Evolutionary conservation across 2,797 vertebrate genomes (phyloP).

Genomic region (Orientallactaga sibirica): DNA sequence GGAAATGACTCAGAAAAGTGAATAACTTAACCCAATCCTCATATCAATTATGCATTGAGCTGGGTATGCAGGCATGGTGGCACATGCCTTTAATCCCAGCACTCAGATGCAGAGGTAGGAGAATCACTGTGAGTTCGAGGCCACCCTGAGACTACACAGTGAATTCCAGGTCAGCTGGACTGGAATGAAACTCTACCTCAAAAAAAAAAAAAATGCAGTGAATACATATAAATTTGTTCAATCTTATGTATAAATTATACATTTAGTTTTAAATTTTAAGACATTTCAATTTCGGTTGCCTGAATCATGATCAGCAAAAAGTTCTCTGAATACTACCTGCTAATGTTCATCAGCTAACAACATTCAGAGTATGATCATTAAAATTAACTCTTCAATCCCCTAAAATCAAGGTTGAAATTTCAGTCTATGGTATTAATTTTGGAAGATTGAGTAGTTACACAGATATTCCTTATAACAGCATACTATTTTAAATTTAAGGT

Average conservation of each 20-base stretch:
- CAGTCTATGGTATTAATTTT: neutral
- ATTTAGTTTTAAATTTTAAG: neutral
- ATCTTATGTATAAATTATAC: neutral
- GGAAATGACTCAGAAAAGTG: neutral
- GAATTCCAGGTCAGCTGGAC: too few species aligned
- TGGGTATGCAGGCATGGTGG: too few species aligned
- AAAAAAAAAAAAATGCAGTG: neutral
- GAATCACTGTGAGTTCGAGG: too few species aligned
- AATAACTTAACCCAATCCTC: neutral
- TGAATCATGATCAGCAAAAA: neutral
- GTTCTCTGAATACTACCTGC: neutral
- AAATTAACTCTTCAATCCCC: neutral
- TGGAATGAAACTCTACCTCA: too few species aligned
- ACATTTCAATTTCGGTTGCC: neutral
- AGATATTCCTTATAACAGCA: neutral
- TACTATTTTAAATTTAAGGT: neutral
- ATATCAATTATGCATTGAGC: neutral
- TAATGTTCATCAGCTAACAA: neutral
- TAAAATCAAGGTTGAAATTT: conserved; percentile 28
- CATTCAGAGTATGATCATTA: neutral
- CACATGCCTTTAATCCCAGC: too few species aligned
- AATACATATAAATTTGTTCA: neutral
- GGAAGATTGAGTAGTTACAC: neutral
- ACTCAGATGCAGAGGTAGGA: too few species aligned
- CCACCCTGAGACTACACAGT: too few species aligned